A percentile compares a stretch with the other conserved stretches of the same genome.
Conservation (phyloP, 2,113 vertebrate genomes). For the Alethe castanea region DNA sequence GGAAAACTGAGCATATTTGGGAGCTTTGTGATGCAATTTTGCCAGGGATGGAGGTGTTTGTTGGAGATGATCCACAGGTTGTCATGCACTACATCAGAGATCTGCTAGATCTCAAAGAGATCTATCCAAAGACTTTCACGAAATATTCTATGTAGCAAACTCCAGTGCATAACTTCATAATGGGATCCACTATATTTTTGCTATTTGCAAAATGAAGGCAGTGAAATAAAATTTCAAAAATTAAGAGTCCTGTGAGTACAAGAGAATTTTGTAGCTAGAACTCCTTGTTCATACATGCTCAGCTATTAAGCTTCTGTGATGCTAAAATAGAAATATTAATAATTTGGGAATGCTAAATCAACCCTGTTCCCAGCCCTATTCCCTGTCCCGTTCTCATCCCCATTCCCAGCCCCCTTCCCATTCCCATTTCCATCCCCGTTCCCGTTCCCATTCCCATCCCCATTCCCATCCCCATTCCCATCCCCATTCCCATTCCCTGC, state of each 20-base stretch:
- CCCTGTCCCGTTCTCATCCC: rapidly evolving
- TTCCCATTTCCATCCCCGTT: no score
- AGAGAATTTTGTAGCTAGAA: slow-evolving; percentile 2
- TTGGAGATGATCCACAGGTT: not conserved
- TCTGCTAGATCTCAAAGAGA: not conserved
- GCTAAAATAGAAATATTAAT: slow-evolving; percentile 18
- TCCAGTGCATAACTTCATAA: not conserved
- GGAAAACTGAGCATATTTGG: not conserved
- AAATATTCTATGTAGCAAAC: not conserved
- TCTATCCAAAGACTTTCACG: not conserved
- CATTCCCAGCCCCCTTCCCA: rapidly evolving
- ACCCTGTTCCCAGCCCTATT: not conserved
- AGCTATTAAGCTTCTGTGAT: slow-evolving; percentile 9
- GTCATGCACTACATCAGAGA: not conserved
- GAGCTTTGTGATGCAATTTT: not conserved
- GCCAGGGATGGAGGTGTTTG: not conserved
- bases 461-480: not conserved
- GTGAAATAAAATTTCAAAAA: not conserved
- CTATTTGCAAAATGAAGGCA: slow-evolving; percentile 16
- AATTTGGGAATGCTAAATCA: slow-evolving; percentile 20
- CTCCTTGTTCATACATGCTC: slow-evolving; percentile 8
- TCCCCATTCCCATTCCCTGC: rapidly evolving
- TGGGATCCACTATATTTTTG: not conserved
- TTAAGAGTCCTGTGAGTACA: not conserved
- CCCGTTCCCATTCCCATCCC: not conserved